phyloP scores from a whole-genome alignment of 2,113 vertebrate genomes.

The Grammomys surdaster region DNA sequence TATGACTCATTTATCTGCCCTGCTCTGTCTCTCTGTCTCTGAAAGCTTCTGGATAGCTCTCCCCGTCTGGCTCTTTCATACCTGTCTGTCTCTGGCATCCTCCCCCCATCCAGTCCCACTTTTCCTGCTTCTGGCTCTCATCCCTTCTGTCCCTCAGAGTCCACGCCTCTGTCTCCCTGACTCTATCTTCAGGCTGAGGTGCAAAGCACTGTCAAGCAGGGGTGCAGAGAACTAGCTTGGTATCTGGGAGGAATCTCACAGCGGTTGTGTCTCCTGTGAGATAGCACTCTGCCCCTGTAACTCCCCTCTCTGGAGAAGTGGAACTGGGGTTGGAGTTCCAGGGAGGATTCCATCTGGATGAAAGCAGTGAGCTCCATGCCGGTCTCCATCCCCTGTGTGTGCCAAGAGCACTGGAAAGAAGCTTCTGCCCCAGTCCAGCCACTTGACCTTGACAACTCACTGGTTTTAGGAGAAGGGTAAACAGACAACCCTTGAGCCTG shows the following conservation, averaged over 20 bases:
- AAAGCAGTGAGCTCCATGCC: background rate
- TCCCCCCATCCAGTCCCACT: background rate
- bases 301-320: background rate
- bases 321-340: accelerated
- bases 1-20: background rate
- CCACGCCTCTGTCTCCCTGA: background rate
- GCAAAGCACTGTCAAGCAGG: too few species aligned
- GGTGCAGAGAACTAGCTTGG: background rate
- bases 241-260: background rate
- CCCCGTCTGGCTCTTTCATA: background rate
- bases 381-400: background rate
- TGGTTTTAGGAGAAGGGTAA: background rate
- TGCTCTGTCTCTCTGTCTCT: background rate
- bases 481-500: background rate
- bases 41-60: background rate
- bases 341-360: background rate
- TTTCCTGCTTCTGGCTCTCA: background rate
- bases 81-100: background rate
- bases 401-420: background rate
- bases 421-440: background rate
- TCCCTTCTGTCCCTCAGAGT: background rate
- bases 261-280: background rate
- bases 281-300: background rate
- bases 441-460: background rate
- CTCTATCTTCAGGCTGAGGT: background rate